These are phyloP conservation scores for Heliconius eleuchia DNA, from an alignment of 1,140 invertebrate genomes.

Conservation along the genomic window DNA sequence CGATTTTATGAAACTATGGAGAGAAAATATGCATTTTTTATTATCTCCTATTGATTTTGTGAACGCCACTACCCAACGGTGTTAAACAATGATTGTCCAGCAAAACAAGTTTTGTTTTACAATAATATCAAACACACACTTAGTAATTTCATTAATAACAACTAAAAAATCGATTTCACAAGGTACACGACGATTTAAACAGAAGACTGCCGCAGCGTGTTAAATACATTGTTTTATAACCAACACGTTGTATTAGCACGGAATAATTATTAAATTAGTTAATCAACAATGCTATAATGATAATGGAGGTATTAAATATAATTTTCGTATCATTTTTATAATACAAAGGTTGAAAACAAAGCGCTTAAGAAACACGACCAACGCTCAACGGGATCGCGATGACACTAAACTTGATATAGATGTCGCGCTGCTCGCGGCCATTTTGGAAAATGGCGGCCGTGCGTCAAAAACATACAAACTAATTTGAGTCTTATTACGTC, in stretches of 20 bases:
- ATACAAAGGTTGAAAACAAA: conserved; percentile 72
- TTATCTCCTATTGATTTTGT: conserved; percentile 73
- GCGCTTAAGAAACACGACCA: conserved; percentile 48
- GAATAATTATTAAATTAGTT: conserved; percentile 28
- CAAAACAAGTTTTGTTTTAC: conserved; percentile 57
- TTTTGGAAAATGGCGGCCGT: conserved; percentile 74
- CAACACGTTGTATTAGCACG: conserved; percentile 41
- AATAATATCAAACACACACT: conserved; percentile 70
- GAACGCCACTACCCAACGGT: conserved; percentile 41
- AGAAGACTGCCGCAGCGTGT: conserved; percentile 69
- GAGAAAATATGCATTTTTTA: conserved; percentile 79
- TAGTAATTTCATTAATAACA: conserved; percentile 80
- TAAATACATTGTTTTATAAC: conserved; percentile 75
- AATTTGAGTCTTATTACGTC: conserved; percentile 42
- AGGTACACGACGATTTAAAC: conserved; percentile 75
- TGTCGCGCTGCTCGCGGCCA: conserved; percentile 70
- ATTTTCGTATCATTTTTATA: conserved; percentile 60
- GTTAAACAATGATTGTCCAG: conserved; percentile 47
- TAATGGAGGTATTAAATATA: conserved; percentile 12
- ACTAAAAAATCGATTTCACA: conserved; percentile 78
- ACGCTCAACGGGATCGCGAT: conserved; percentile 58
- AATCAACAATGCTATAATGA: conserved; percentile 33
- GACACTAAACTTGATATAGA: conserved; percentile 75
- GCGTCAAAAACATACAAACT: conserved; percentile 53
- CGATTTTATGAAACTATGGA: conserved; percentile 69